Evolutionary conservation across 1,140 invertebrate genomes (phyloP).

Genomic region (Aphelenchoides besseyi): DNA sequence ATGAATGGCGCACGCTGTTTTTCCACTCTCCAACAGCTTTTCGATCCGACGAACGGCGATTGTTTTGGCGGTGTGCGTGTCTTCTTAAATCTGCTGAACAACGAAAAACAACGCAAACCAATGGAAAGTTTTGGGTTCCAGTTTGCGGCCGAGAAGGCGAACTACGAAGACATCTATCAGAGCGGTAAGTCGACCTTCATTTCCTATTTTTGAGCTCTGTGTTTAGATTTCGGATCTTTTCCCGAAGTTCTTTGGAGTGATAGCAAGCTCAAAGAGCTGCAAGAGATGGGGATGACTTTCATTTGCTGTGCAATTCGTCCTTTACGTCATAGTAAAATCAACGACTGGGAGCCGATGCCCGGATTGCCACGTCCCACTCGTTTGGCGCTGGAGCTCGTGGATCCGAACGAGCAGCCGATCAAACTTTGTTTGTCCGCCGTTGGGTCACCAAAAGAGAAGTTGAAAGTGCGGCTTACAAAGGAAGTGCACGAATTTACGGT

Average conservation of each 20-base stretch:
- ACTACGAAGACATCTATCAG: not conserved
- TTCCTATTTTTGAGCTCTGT: not conserved
- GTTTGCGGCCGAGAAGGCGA: not conserved
- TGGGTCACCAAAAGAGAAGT: not conserved
- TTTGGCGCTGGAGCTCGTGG: not conserved
- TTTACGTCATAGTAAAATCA: not conserved
- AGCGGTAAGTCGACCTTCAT: not conserved
- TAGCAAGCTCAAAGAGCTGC: not conserved
- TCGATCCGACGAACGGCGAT: too few species aligned
- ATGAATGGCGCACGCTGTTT: too few species aligned
- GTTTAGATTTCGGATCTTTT: not conserved
- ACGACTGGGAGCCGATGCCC: not conserved
- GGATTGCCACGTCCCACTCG: not conserved
- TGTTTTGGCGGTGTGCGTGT: too few species aligned
- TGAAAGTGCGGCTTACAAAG: not conserved
- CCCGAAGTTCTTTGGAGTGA: not conserved
- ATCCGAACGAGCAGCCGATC: not conserved
- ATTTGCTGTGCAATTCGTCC: not conserved
- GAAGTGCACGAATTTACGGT: too few species aligned
- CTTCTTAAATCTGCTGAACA: too few species aligned
- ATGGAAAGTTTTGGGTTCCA: too few species aligned
- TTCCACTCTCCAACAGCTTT: too few species aligned
- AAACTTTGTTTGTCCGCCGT: not conserved
- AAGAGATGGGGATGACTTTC: not conserved
- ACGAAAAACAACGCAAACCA: too few species aligned